Base-by-base conservation (phyloP, 2,888 invertebrate genomes). In the Maniola hyperantus region DNA sequence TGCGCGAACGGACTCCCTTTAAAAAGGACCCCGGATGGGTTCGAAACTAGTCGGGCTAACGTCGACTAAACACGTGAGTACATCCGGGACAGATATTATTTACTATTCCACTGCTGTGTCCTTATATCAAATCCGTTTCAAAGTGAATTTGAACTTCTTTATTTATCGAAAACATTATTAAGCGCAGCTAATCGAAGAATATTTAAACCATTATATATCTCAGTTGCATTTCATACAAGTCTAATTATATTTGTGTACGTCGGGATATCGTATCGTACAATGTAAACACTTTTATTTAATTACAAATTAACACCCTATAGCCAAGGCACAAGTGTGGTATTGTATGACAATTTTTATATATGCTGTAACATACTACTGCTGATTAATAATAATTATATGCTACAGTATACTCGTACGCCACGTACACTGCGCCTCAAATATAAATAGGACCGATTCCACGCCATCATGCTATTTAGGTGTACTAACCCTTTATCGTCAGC, bases 301-400 rank as follows among this genome's bases (percentile, higher is more conserved):
- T 87, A 89, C 87, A 87, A 88, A 84, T 81, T 86, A 66, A 68
- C 70, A 70, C 78, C 83, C 81, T 83, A 86, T 83, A 87, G 85
- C 85, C 82, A 91, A 91, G 91, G 91, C 91, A 91, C 91, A 84
- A 83, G 80, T 83, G 83, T 89, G 88, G 84, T 84, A 82, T 82
- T 79, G 78, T 76, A 77, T 76, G 79, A 80, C 79, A 78, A 74
- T 74, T 77, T 79, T 79, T 79, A 60, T 66, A 79, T 79, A 64
- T 68, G 79, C 81, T 62, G 48, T 54, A 60, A 67, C 65, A 39
- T 69, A 84, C 83, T 83, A 77, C 78, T 33, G 57, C 36, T 62
- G 46, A 51, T 48, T 82, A 83, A 71, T 77, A 84, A 83, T 57
- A 36, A 15, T n/a, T 54, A 57, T 74, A 72, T 74, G 51, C 55